phyloP scores from a whole-genome alignment of 2,113 vertebrate genomes.

The Myrmophylax atrothorax region DNA sequence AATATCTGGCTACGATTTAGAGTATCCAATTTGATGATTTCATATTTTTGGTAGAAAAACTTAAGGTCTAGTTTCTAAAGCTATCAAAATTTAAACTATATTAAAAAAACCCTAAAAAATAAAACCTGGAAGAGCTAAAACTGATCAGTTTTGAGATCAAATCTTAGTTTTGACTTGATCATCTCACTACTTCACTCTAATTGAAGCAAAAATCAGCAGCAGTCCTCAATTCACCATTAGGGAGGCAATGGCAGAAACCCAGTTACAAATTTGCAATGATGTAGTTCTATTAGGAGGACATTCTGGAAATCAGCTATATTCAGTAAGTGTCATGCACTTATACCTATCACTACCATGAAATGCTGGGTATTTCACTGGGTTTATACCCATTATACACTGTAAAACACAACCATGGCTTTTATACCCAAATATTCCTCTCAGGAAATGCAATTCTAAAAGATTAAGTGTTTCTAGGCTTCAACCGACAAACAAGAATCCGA shows the following conservation, averaged over 20 bases:
- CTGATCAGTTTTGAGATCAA: neutral
- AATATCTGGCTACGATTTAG: neutral
- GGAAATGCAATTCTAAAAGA: neutral
- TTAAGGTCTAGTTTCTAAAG: neutral
- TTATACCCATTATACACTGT: neutral
- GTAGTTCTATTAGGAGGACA: neutral
- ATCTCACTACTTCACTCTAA: neutral
- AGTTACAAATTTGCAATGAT: neutral
- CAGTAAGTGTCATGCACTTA: neutral
- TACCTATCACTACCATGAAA: neutral
- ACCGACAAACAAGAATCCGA: neutral
- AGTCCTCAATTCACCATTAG: neutral
- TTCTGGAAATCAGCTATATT: neutral
- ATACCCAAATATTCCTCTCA: neutral
- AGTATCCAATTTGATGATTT: neutral
- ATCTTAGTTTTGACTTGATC: neutral
- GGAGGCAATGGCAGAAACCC: neutral
- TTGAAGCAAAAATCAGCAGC: neutral
- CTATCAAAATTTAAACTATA: neutral
- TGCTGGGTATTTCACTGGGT: neutral
- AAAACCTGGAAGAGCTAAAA: neutral
- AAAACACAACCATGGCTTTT: neutral
- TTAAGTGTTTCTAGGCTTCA: neutral
- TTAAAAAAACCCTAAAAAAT: neutral
- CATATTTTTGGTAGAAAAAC: neutral